Evolutionary conservation across 2,113 vertebrate species (phyloP).

Genomic region (Sardina pilchardus): DNA sequence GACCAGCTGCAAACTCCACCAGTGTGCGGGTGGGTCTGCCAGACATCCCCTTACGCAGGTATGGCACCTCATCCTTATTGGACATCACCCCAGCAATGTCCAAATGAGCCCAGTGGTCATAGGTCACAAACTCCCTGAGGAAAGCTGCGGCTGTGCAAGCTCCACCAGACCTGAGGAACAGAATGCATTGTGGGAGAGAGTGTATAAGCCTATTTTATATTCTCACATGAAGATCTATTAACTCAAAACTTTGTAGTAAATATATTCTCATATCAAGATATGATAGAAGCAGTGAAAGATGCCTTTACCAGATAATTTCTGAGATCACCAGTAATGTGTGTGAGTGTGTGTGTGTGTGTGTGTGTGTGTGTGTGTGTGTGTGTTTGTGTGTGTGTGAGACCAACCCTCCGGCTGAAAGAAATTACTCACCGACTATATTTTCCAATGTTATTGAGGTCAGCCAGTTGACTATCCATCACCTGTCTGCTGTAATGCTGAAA

Average conservation of each 20-base stretch:
- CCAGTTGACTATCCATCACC: conserved; percentile 86
- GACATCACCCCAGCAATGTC: conserved; percentile 97
- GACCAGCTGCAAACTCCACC: conserved; percentile 79
- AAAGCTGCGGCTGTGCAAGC: conserved; percentile 96
- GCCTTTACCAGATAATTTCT: too few relatives aligned
- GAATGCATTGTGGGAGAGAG: too few relatives aligned
- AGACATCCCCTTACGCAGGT: conserved; percentile 93
- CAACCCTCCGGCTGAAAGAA: not conserved
- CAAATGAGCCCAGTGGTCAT: conserved; percentile 90
- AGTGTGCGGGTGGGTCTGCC: conserved; percentile 91
- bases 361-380: not conserved
- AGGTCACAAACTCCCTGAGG: conserved; percentile 88
- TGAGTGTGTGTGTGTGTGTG: not conserved
- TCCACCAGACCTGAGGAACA: conserved; percentile 80
- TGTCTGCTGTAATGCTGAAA: conserved; percentile 94
- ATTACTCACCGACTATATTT: conserved; percentile 85
- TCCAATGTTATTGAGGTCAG: conserved; percentile 94
- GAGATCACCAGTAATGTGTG: not conserved
- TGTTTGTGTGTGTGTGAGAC: not conserved
- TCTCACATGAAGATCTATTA: too few relatives aligned
- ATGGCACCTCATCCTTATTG: conserved; percentile 92
- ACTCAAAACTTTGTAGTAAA: too few relatives aligned
- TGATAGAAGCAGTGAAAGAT: too few relatives aligned
- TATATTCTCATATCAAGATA: too few relatives aligned
- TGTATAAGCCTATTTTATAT: too few relatives aligned